Conservation (phyloP, 2,888 invertebrate genomes). For the Xestia ashworthii region DNA sequence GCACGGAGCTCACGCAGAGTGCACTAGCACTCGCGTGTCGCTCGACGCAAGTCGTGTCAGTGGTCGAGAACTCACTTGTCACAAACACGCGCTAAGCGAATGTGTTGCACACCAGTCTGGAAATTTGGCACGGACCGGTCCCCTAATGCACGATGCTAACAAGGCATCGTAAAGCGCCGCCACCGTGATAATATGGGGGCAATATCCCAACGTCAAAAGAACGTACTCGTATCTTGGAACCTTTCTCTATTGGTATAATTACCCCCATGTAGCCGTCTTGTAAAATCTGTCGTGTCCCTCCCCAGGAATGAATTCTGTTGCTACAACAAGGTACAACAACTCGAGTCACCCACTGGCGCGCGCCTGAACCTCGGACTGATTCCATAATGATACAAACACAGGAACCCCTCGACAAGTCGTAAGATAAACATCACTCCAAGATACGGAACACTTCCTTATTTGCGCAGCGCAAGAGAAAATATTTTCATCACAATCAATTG, state of each 20-base stretch:
- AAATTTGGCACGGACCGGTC: neutral
- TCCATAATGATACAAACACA: conserved; percentile 15
- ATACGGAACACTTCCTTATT: conserved; percentile 27
- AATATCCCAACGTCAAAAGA: neutral
- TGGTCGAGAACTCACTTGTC: neutral
- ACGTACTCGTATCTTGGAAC: neutral
- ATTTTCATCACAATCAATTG: conserved; percentile 34
- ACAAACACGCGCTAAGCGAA: neutral
- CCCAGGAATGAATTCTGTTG: neutral
- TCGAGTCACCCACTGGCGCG: neutral
- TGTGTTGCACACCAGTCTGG: neutral
- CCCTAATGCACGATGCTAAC: neutral
- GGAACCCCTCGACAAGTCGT: conserved; percentile 19
- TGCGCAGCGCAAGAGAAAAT: conserved; percentile 27
- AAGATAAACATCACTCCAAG: conserved; percentile 30
- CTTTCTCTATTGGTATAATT: neutral
- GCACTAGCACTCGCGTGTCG: neutral
- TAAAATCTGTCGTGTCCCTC: neutral
- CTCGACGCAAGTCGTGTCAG: neutral
- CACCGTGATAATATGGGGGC: neutral
- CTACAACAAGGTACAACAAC: neutral
- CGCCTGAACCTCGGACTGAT: conserved; percentile 1
- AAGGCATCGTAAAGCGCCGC: neutral
- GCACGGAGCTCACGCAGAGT: neutral
- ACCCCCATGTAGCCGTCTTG: neutral